Base-by-base conservation (phyloP, 1,140 invertebrate genomes). In the Gonioctena quinquepunctata region DNA sequence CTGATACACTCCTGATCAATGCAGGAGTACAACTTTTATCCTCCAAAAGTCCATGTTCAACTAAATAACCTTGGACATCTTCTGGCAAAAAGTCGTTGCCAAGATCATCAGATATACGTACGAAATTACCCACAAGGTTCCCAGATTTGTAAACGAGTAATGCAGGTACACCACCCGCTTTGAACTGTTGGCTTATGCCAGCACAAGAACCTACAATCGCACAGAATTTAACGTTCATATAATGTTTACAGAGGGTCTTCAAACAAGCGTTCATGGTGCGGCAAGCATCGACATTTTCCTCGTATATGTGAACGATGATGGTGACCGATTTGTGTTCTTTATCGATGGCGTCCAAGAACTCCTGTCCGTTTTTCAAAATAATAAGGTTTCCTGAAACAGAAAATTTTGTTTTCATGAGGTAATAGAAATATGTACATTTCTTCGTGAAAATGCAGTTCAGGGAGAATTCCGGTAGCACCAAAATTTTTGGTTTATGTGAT, bases 51-150 rank as follows among this genome's bases (percentile, higher is more conserved):
- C 92, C 92, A 82, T 93, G 90, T 79, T 98, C 95, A 54, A 94
- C 90, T 1, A 99, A 87, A 85, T 94, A 97, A 69, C 89, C 89
- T 84, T 98, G 94, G 8, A 99, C 90, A 85, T 99, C 96, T 22
- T 90, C 90, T 4, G 93, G 88, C 84, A 89, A 95, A 85, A 98
- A 98, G 77, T 98, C 95, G 82, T 92, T 90, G 2, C 95, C 95
- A 28, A 99, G 85, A 76, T 95, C 93, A 80, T 96, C 91, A 11
- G 91, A 90, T 13, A 99, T 78, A 25, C 92, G 86, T 8, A 99
- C 90, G 87, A 98, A 98, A 85, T 98, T 99, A 6, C 95, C 96
- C 79, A 99, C 91, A 6, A 99, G 84, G 78, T 95, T 91, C 6
- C 94, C 94, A 63, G 87, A 89, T 86, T 96, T 97, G 80, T 99